Base-by-base conservation (phyloP, 2,888 invertebrate genomes). In the Drosophila kanekoi region DNA sequence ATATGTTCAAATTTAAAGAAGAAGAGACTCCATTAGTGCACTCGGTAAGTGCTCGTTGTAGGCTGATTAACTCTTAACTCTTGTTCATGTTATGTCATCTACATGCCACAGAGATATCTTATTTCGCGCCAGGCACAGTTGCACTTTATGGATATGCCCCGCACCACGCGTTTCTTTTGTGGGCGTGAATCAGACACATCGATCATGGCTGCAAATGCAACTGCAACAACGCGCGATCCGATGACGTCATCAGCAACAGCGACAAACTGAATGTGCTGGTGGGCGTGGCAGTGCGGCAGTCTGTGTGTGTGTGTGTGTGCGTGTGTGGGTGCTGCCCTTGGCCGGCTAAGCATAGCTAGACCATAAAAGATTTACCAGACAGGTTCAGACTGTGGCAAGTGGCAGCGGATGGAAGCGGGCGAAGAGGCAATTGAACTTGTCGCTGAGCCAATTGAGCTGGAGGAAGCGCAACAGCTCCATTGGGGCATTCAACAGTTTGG, bases 401-500 rank as follows among this genome's bases (percentile, higher is more conserved):
- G 10, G 14, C 16, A 16, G 11, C 37, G 10, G 5, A 16, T 6
- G 33, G 13, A 11, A 3, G 5, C 8, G 40, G 37, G 23, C 4
- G 14, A 13, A 8, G 18, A 38, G 44, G 49, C 64, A 80, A 73
- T 76, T 72, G 67, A 72, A 78, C 72, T 73, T 81, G 80, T 79
- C 73, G 61, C 59, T 70, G 47, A 72, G 62, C 59, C 72, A 72
- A 79, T 73, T 72, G 63, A 57, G 28, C 38, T 11, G 67, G 18
- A 49, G 43, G 37, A 37, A 56, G 14, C 18, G 45, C 35, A 52
- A 57, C 44, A 38, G 56, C 35, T 45, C 43, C 38, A 54, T 51
- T 38, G n/a, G 40, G 45, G 58, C 43, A 62, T 47, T 47, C 56
- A 56, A 57, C 59, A 56, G 54, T 43, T 67, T 41, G 51, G 33